Evolutionary conservation across 2,888 invertebrate genomes (phyloP).

Genomic region (Zygaena filipendulae): DNA sequence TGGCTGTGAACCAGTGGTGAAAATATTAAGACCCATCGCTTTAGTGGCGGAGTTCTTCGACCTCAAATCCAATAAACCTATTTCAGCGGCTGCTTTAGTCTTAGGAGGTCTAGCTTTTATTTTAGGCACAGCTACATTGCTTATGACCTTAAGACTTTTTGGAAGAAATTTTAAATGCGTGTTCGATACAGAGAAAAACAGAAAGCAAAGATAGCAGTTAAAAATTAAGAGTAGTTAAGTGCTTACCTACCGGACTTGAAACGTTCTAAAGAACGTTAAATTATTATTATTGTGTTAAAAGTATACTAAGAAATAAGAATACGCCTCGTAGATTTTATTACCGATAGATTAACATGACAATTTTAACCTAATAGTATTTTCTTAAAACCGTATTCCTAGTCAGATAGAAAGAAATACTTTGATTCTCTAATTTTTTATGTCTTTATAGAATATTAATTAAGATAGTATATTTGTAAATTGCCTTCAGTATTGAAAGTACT

Average conservation of each 20-base stretch:
- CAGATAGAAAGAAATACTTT: too few relatives aligned
- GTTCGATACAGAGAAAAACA: slow-evolving; percentile 34
- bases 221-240: slow-evolving; percentile 16
- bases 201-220: slow-evolving; percentile 40
- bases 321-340: too few relatives aligned
- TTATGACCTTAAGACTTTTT: slow-evolving; percentile 45
- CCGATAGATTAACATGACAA: too few relatives aligned
- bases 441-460: too few relatives aligned
- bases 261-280: too few relatives aligned
- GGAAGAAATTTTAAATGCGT: slow-evolving; percentile 24
- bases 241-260: too few relatives aligned
- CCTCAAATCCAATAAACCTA: slow-evolving; percentile 17
- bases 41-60: slow-evolving; percentile 32
- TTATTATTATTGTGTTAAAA: too few relatives aligned
- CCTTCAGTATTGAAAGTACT: slow-evolving; percentile 7
- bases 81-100: slow-evolving; percentile 37
- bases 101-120: slow-evolving; percentile 39
- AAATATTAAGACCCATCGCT: slow-evolving; percentile 53
- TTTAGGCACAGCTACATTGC: slow-evolving; percentile 34
- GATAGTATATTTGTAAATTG: slow-evolving; percentile 1
- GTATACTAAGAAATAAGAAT: too few relatives aligned
- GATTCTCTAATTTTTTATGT: too few relatives aligned
- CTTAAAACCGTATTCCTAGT: too few relatives aligned
- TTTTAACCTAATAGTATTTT: too few relatives aligned
- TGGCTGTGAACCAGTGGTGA: slow-evolving; percentile 67